A percentile compares a stretch with the other conserved stretches of the same genome.
phyloP scores from a whole-genome alignment of 1,140 invertebrate genomes.

The Sycobia sp. region DNA sequence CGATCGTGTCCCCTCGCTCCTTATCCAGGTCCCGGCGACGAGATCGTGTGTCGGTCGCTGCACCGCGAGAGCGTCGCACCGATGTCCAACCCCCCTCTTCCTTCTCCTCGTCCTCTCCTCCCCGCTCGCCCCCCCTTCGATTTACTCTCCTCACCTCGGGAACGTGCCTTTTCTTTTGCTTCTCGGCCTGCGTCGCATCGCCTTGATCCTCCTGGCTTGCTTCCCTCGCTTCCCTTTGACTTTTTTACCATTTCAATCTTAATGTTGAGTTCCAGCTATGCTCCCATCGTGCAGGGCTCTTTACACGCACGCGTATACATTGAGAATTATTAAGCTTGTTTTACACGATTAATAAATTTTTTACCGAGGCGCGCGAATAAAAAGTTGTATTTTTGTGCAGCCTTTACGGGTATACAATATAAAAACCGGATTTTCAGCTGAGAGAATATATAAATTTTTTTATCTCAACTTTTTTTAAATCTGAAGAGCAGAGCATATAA shows the following conservation, averaged over 20 bases:
- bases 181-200: neutral
- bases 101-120: neutral
- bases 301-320: too few species aligned
- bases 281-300: too few species aligned
- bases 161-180: neutral
- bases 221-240: constrained; percentile 25
- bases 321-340: too few species aligned
- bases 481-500: too few species aligned
- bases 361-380: too few species aligned
- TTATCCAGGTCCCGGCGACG: constrained; percentile 9
- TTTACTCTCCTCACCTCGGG: neutral
- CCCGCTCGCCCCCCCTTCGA: neutral
- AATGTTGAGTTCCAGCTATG: too few species aligned
- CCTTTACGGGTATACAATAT: too few species aligned
- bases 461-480: too few species aligned
- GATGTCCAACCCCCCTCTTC: neutral
- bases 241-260: constrained; percentile 32
- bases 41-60: neutral
- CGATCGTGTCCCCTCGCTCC: neutral
- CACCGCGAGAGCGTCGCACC: neutral
- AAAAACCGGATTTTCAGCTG: too few species aligned
- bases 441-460: too few species aligned
- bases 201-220: neutral
- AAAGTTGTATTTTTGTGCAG: too few species aligned
- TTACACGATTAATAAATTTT: too few species aligned